phyloP scores from a whole-genome alignment of 2,113 vertebrate genomes.

The human (Homo sapiens) region GRCh38 chr9:16842001-16842500 shows the following conservation, averaged over 20 bases:
- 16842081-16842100: too few species aligned
- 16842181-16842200: background rate
- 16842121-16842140: too few species aligned
- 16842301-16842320: background rate
- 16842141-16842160: background rate
- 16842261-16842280: background rate
- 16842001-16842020: too few species aligned
- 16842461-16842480: background rate
- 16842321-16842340: conserved; percentile 18
- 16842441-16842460: background rate
- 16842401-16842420: conserved; percentile 16
- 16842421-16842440: background rate
- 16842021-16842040: too few species aligned
- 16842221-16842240: conserved; percentile 34
- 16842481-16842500: background rate
- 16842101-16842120: too few species aligned
- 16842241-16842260: conserved; percentile 22
- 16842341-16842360: background rate
- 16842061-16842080: too few species aligned
- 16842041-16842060: too few species aligned
- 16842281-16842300: background rate
- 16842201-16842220: background rate
- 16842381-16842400: background rate
- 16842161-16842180: background rate
- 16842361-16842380: background rate